A percentile compares a stretch with the other conserved stretches of the same genome.
Evolutionary conservation across 2,888 invertebrate genomes (phyloP).

Genomic region (Zaprionus bogoriensis): DNA sequence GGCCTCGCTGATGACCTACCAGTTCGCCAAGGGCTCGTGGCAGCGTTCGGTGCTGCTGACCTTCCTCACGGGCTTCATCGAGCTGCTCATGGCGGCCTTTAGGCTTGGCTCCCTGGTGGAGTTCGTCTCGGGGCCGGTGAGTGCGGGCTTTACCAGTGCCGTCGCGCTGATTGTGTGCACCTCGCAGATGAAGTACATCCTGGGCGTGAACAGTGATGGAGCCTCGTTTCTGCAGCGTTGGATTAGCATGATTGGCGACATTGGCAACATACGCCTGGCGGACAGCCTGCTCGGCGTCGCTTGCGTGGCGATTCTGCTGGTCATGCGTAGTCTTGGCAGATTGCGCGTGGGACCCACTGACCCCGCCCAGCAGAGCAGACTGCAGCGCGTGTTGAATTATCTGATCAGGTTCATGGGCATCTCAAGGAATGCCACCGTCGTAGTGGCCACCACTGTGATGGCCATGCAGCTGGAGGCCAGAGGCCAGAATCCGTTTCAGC

Average conservation of each 20-base stretch:
- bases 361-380: constrained; percentile 81
- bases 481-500: constrained; percentile 83
- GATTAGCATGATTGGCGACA: constrained; percentile 88
- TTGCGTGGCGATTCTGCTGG: constrained; percentile 89
- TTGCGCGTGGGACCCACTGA: constrained; percentile 85
- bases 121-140: constrained; percentile 95
- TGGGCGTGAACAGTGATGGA: constrained; percentile 89
- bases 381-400: constrained; percentile 86
- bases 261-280: constrained; percentile 86
- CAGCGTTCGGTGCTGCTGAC: constrained; percentile 90
- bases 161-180: constrained; percentile 94
- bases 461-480: constrained; percentile 86
- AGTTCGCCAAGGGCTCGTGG: constrained; percentile 87
- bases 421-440: constrained; percentile 91
- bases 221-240: constrained; percentile 91
- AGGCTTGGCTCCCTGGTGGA: constrained; percentile 93
- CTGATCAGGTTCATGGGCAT: constrained; percentile 89
- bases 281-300: constrained; percentile 89
- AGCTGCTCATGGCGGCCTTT: constrained; percentile 91
- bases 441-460: constrained; percentile 87
- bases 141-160: constrained; percentile 94
- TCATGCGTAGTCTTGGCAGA: constrained; percentile 89
- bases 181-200: constrained; percentile 92
- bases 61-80: constrained; percentile 89
- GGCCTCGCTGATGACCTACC: constrained; percentile 92